phyloP scores from a whole-genome alignment of 2,888 invertebrate species.

The Yponomeuta sedellus region DNA sequence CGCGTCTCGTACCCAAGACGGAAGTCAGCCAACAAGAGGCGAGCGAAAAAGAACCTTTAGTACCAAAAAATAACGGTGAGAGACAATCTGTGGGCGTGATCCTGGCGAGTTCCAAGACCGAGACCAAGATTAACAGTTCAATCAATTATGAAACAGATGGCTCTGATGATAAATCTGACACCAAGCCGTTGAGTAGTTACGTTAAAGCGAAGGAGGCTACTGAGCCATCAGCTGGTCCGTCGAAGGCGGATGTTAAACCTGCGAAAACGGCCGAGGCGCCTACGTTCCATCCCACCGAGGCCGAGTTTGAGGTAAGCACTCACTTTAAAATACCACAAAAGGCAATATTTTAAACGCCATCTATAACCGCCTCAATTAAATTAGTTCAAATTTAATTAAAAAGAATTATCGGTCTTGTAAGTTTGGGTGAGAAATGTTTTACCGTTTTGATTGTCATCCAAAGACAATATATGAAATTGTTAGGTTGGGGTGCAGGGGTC shows the following conservation, averaged over 20 bases:
- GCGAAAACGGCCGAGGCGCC: conserved; percentile 84
- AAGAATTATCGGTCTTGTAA: too few relatives aligned
- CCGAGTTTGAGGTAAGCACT: conserved; percentile 79
- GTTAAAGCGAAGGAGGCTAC: not conserved
- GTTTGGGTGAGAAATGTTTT: too few relatives aligned
- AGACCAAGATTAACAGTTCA: not conserved
- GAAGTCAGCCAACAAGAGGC: conserved; percentile 35
- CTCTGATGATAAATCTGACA: not conserved
- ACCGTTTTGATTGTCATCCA: too few relatives aligned
- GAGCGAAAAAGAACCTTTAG: not conserved
- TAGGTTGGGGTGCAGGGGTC: too few relatives aligned
- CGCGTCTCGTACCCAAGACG: conserved; percentile 79
- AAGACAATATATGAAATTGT: too few relatives aligned
- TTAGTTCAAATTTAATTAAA: too few relatives aligned
- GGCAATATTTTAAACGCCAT: too few relatives aligned
- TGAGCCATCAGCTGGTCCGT: not conserved
- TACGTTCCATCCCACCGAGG: conserved; percentile 86
- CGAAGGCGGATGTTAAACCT: not conserved
- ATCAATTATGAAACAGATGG: not conserved
- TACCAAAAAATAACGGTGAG: not conserved
- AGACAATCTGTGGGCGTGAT: not conserved
- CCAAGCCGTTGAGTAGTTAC: not conserved
- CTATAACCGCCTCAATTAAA: too few relatives aligned
- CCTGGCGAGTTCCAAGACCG: not conserved
- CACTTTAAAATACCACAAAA: too few relatives aligned